These are phyloP conservation scores for Drosophila pseudotakahashii DNA, from an alignment of 2,888 invertebrate genomes.

Conservation along the genomic window DNA sequence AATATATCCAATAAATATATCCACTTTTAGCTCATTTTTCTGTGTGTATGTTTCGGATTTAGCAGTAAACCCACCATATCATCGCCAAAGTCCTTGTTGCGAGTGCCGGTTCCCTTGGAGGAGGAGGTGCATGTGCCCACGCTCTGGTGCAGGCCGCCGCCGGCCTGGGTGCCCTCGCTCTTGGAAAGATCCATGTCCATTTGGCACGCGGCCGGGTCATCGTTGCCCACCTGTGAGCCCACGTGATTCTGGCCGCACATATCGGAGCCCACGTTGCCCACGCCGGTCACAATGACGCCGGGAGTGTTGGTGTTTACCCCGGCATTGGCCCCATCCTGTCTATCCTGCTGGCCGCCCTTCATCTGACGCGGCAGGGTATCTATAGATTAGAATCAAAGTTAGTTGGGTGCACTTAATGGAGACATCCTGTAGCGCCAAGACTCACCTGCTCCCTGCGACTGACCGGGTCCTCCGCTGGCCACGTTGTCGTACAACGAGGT, in stretches of 20 bases:
- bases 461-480: conserved; percentile 79
- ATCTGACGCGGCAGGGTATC: conserved; percentile 87
- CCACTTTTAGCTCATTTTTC: too few relatives aligned
- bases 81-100: conserved; percentile 87
- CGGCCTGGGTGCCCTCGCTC: conserved; percentile 93
- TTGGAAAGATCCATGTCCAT: conserved; percentile 87
- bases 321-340: conserved; percentile 86
- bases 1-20: too few relatives aligned
- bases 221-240: conserved; percentile 86
- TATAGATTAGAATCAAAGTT: conserved; percentile 13
- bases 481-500: conserved; percentile 95
- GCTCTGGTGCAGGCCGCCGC: conserved; percentile 87
- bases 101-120: conserved; percentile 87
- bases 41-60: too few relatives aligned
- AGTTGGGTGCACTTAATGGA: not conserved
- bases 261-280: conserved; percentile 84
- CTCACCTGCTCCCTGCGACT: conserved; percentile 61
- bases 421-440: not conserved
- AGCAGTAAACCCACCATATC: conserved; percentile 86
- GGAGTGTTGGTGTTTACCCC: conserved; percentile 76
- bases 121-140: conserved; percentile 86
- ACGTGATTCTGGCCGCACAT: conserved; percentile 89
- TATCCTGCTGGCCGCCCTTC: conserved; percentile 85
- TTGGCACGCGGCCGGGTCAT: conserved; percentile 83
- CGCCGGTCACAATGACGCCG: conserved; percentile 70